Conservation (phyloP, 2,797 vertebrate species). For the Rhinophrynus dorsalis region DNA sequence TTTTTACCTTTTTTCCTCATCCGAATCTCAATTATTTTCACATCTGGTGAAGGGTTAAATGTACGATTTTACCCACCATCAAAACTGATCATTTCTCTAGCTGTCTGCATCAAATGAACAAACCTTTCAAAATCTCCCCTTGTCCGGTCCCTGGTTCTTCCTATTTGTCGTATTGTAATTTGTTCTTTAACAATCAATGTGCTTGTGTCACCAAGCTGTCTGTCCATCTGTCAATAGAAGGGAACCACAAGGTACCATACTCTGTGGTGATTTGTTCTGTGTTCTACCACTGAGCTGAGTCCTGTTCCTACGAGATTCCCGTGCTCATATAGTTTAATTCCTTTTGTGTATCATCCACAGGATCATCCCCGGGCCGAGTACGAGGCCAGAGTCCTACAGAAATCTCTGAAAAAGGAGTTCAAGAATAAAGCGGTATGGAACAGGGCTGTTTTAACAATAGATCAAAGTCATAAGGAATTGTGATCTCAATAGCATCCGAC, state of each 20-base stretch:
- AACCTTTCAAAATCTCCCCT: background rate
- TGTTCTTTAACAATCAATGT: background rate
- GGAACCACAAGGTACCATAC: background rate
- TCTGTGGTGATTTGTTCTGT: conserved; percentile 7
- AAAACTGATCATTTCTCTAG: conserved; percentile 45
- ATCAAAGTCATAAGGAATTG: too few species aligned
- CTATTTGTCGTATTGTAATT: background rate
- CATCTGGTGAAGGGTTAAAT: conserved; percentile 1
- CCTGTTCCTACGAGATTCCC: background rate
- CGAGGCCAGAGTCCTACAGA: conserved; percentile 84
- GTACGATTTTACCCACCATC: conserved; percentile 47
- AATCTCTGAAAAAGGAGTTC: conserved; percentile 76
- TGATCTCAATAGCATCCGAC: too few species aligned
- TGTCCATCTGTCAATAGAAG: background rate
- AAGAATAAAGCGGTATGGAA: conserved; percentile 74
- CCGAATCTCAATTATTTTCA: conserved; percentile 33
- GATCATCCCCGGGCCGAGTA: conserved; percentile 91
- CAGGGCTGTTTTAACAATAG: too few species aligned
- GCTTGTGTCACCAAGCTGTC: background rate
- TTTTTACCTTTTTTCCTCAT: background rate
- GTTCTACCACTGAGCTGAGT: background rate
- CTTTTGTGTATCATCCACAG: conserved; percentile 58
- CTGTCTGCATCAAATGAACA: conserved; percentile 34
- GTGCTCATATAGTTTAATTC: background rate
- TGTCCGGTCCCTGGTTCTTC: background rate